These are phyloP conservation scores for Cochlearius cochlearius DNA, from an alignment of 2,113 vertebrate genomes.

Conservation along the genomic window DNA sequence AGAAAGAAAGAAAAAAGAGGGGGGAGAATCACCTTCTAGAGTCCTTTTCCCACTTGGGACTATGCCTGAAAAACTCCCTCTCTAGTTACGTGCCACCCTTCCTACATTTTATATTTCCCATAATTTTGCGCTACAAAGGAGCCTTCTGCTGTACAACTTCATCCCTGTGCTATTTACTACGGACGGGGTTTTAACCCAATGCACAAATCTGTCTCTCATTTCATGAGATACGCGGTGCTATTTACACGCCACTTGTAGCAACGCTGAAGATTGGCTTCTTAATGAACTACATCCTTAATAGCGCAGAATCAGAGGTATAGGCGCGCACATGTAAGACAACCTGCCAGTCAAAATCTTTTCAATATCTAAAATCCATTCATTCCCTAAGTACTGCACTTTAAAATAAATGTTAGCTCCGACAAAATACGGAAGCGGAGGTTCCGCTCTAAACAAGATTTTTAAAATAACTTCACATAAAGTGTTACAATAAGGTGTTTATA, in stretches of 20 bases:
- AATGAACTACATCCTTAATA: conserved; percentile 59
- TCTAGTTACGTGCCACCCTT: neutral
- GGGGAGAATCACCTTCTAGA: neutral
- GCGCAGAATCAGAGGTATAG: neutral
- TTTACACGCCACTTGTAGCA: conserved; percentile 2
- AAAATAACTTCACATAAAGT: conserved; percentile 38
- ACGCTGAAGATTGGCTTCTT: conserved; percentile 19
- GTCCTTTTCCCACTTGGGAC: neutral
- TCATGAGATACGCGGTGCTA: neutral
- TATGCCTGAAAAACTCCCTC: neutral
- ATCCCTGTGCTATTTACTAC: neutral
- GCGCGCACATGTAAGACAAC: neutral
- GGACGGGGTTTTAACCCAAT: neutral
- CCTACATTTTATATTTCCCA: conserved; percentile 18
- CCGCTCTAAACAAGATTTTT: neutral
- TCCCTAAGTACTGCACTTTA: neutral
- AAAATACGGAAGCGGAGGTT: neutral
- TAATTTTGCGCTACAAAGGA: conserved; percentile 10
- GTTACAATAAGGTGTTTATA: conserved; percentile 79
- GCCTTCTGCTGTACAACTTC: neutral
- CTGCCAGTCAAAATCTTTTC: conserved; percentile 39
- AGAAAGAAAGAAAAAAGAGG: neutral
- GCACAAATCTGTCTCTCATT: neutral
- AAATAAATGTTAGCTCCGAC: neutral
- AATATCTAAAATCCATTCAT: conserved; percentile 40